phyloP scores from a whole-genome alignment of 2,888 invertebrate genomes.

The Ectobius pallidus region DNA sequence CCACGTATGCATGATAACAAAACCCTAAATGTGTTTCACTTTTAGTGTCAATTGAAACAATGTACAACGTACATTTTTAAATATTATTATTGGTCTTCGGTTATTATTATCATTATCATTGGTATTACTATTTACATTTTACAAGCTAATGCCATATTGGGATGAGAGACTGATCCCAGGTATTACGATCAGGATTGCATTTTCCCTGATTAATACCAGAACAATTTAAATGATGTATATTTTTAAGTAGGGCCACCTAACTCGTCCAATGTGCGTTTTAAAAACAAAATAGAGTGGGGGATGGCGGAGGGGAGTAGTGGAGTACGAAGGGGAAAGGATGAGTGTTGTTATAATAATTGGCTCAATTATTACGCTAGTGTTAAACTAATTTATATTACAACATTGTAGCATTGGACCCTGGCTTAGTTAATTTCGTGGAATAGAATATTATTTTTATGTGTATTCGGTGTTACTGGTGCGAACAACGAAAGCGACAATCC shows the following conservation, averaged over 20 bases:
- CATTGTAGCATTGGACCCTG: neutral
- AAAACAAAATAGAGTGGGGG: neutral
- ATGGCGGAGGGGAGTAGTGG: neutral
- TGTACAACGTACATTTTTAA: no score
- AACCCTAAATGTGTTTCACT: no score
- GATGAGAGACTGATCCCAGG: neutral
- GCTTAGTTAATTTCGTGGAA: conserved; percentile 29
- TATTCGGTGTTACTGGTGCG: conserved; percentile 25
- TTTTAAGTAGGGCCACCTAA: conserved; percentile 21
- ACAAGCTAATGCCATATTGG: neutral
- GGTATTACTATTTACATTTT: neutral
- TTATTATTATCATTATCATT: no score
- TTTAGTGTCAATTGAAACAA: no score
- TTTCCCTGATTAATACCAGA: conserved; percentile 21
- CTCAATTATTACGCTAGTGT: conserved; percentile 31
- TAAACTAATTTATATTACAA: conserved; percentile 30
- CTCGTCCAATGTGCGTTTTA: conserved; percentile 8
- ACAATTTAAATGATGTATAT: conserved; percentile 27
- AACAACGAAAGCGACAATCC: conserved; percentile 24
- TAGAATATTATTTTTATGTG: conserved; percentile 31
- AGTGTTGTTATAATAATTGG: conserved; percentile 31
- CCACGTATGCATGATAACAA: no score
- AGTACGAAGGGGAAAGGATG: conserved; percentile 9
- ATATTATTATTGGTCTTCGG: no score
- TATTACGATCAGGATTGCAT: conserved; percentile 26